Conservation (phyloP, 2,113 vertebrate genomes). For the Mugil cephalus region DNA sequence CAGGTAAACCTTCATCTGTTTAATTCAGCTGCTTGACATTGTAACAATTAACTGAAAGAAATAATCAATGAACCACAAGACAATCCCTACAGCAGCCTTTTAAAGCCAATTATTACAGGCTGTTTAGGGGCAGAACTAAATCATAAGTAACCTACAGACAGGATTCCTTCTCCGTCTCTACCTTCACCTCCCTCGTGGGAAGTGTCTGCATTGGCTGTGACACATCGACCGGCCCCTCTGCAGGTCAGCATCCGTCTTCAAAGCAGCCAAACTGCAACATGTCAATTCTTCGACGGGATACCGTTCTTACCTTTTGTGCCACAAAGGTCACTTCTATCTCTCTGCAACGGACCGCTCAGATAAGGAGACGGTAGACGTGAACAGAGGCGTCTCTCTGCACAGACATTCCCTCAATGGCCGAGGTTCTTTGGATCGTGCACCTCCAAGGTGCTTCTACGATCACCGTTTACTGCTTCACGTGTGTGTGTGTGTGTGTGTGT, state of each 20-base stretch:
- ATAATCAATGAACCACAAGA: too few relatives aligned
- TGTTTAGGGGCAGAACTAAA: constrained; percentile 3
- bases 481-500: too few relatives aligned
- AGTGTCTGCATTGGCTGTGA: constrained; percentile 57
- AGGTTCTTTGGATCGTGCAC: constrained; percentile 18
- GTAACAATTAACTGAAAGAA: not conserved
- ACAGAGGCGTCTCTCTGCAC: constrained; percentile 13
- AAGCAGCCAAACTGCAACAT: constrained; percentile 63
- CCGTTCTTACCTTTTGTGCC: constrained; percentile 57
- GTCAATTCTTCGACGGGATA: constrained; percentile 64
- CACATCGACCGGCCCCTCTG: constrained; percentile 72
- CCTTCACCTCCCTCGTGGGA: constrained; percentile 40
- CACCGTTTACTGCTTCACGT: constrained; percentile 8
- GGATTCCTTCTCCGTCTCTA: constrained; percentile 44
- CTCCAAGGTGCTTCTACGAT: not conserved
- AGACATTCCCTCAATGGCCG: not conserved
- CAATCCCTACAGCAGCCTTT: not conserved
- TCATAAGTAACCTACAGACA: not conserved
- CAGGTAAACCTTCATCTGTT: too few relatives aligned
- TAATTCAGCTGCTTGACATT: not conserved
- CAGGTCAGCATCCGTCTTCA: constrained; percentile 62
- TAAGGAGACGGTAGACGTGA: constrained; percentile 38
- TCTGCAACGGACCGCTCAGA: constrained; percentile 45
- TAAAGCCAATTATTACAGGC: not conserved
- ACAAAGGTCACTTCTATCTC: constrained; percentile 70